A percentile compares a stretch with the other conserved stretches of the same genome.
Conservation (phyloP, 2,888 invertebrate genomes). For the Malthinus flaveolus region DNA sequence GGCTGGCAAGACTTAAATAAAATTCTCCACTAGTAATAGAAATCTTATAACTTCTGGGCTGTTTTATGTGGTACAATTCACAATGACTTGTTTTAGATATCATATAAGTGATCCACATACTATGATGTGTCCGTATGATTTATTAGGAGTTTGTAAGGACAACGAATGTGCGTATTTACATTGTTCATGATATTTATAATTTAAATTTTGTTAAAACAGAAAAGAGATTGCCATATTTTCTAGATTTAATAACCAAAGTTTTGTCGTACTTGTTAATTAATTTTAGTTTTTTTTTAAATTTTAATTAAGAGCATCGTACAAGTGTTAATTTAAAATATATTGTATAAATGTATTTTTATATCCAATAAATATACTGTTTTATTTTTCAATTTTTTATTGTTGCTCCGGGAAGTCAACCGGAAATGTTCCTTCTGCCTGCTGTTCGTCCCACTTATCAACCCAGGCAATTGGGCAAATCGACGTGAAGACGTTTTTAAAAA, state of each 20-base stretch:
- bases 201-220: not conserved
- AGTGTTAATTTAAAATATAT: conserved; percentile 11
- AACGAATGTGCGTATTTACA: conserved; percentile 50
- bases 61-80: not conserved
- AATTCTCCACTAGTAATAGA: no score
- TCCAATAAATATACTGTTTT: conserved; percentile 9
- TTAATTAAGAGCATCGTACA: not conserved
- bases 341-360: conserved; percentile 23
- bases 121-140: conserved; percentile 51
- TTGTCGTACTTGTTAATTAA: conserved; percentile 2
- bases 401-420: conserved; percentile 51
- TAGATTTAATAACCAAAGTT: conserved; percentile 26
- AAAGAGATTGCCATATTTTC: conserved; percentile 21
- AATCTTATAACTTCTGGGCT: no score
- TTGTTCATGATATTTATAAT: conserved; percentile 27
- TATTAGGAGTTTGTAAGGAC: conserved; percentile 50
- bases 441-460: conserved; percentile 65
- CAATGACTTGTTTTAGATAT: conserved; percentile 31
- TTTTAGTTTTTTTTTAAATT: conserved; percentile 3
- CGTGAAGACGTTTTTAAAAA: conserved; percentile 63
- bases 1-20: no score
- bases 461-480: conserved; percentile 65
- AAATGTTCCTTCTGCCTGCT: conserved; percentile 60
- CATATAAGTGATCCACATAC: conserved; percentile 44
- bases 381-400: conserved; percentile 5